Conservation (phyloP, 2,797 vertebrate species). For the Apogon talboti region DNA sequence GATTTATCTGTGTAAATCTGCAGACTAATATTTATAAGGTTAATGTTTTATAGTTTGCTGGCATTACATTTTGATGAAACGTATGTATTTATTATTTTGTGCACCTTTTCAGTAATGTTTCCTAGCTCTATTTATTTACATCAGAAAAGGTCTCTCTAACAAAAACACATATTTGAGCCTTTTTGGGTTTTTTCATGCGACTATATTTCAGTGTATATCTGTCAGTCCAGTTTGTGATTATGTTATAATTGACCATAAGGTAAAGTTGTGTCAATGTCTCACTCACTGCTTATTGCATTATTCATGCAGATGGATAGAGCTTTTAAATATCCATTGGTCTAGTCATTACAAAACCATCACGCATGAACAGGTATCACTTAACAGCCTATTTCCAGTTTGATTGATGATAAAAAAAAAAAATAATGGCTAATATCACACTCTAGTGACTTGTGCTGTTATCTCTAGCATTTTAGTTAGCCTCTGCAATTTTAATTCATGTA, state of each 20-base stretch:
- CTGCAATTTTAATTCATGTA: slow-evolving; percentile 35
- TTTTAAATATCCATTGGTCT: slow-evolving; percentile 44
- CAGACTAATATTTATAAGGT: neutral
- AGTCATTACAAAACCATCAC: slow-evolving; percentile 57
- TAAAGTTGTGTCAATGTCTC: slow-evolving; percentile 29
- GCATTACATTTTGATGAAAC: neutral
- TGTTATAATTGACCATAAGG: slow-evolving; percentile 7
- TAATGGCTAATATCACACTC: slow-evolving; percentile 56
- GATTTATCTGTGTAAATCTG: too few species aligned
- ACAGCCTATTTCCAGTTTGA: slow-evolving; percentile 44
- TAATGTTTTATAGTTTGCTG: neutral
- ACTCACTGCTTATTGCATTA: slow-evolving; percentile 47
- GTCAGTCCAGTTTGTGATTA: slow-evolving; percentile 7
- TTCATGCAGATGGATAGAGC: slow-evolving; percentile 52
- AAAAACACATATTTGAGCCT: neutral
- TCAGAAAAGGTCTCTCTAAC: neutral
- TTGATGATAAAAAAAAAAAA: slow-evolving; percentile 58
- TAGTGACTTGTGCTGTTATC: slow-evolving; percentile 58
- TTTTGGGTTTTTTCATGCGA: slow-evolving; percentile 3
- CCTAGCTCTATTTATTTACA: slow-evolving; percentile 3
- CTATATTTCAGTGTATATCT: slow-evolving; percentile 19
- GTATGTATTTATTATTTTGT: neutral
- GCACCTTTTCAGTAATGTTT: neutral
- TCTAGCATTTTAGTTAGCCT: slow-evolving; percentile 31
- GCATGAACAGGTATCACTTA: slow-evolving; percentile 56